Percentiles rank a stretch among this genome's conserved stretches.
Conservation (phyloP, 1,140 invertebrate genomes). For the Rhagoletis zephyria region DNA sequence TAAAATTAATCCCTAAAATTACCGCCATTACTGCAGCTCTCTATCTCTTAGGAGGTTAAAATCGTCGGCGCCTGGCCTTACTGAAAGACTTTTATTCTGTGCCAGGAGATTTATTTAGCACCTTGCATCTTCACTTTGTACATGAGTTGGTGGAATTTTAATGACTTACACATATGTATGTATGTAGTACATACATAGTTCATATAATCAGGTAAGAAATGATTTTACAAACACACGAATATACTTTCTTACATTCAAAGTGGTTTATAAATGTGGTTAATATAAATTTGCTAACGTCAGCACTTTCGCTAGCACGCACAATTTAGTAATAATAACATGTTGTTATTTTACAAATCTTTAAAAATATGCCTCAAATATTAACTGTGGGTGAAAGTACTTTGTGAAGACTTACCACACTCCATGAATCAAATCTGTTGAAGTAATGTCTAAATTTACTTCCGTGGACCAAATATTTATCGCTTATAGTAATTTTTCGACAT, state of each 20-base stretch:
- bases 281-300: background rate
- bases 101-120: constrained; percentile 21
- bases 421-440: too few relatives aligned
- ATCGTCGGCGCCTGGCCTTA: background rate
- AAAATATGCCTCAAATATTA: background rate
- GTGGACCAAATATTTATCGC: too few relatives aligned
- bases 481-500: background rate
- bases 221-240: background rate
- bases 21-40: background rate
- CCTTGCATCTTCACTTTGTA: background rate
- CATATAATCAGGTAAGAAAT: constrained; percentile 31
- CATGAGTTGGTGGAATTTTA: background rate
- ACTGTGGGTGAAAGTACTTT: background rate
- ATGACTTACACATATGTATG: background rate
- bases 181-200: background rate
- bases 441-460: too few relatives aligned
- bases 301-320: background rate
- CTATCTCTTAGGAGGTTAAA: background rate
- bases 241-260: background rate
- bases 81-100: background rate
- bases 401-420: too few relatives aligned
- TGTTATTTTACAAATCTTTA: background rate
- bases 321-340: background rate
- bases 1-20: background rate
- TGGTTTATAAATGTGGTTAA: background rate